Conservation (phyloP, 2,888 invertebrate genomes). For the Cordilura impudica region DNA sequence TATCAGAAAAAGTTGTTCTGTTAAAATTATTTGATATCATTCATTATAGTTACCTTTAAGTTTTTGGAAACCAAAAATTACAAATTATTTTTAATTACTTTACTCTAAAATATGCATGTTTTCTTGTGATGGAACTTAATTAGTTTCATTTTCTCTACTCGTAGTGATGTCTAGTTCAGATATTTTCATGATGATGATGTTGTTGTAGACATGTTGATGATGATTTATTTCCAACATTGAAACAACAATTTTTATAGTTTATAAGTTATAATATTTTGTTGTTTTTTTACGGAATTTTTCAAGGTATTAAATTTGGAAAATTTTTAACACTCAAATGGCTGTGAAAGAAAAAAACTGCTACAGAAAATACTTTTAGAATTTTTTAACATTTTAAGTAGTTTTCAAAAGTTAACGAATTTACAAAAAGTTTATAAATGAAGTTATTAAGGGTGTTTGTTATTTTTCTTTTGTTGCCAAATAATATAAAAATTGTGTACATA, state of each 20-base stretch:
- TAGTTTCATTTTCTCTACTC: background rate
- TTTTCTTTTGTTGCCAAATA: too few relatives aligned
- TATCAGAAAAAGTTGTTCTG: too few relatives aligned
- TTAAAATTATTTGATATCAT: too few relatives aligned
- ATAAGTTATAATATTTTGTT: conserved; percentile 20
- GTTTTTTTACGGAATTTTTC: background rate
- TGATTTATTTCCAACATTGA: background rate
- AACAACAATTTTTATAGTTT: conserved; percentile 28
- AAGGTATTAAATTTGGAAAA: too few relatives aligned
- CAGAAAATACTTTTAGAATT: too few relatives aligned
- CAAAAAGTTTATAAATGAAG: too few relatives aligned
- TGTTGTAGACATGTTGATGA: background rate
- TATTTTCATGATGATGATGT: background rate
- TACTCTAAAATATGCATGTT: background rate
- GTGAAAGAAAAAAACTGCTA: too few relatives aligned
- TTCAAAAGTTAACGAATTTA: too few relatives aligned
- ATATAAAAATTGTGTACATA: too few relatives aligned
- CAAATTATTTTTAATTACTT: background rate
- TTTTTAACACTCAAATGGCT: too few relatives aligned
- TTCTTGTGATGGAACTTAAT: background rate
- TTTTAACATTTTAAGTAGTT: too few relatives aligned
- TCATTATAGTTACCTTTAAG: background rate
- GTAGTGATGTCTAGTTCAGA: background rate
- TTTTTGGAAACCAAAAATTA: background rate
- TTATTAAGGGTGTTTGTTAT: too few relatives aligned